These are phyloP conservation scores for Tetrao urogallus DNA, from an alignment of 2,113 vertebrate genomes.

Conservation along the genomic window DNA sequence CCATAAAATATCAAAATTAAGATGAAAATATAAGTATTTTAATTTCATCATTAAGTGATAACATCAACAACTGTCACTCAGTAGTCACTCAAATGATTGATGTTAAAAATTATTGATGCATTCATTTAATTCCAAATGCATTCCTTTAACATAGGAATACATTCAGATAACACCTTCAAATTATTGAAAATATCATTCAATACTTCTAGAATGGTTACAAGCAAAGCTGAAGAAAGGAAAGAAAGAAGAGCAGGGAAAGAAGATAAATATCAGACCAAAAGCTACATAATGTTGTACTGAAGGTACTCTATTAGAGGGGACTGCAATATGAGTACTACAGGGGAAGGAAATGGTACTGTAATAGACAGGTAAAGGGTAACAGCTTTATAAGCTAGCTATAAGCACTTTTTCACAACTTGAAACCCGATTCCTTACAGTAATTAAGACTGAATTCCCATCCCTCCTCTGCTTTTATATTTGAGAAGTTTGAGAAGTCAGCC, in stretches of 20 bases:
- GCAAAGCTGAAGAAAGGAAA: background rate
- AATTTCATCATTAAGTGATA: background rate
- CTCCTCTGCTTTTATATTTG: background rate
- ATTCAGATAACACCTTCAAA: background rate
- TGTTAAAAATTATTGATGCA: background rate
- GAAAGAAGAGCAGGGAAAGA: background rate
- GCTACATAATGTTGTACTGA: fast-evolving
- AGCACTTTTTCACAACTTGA: background rate
- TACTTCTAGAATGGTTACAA: background rate
- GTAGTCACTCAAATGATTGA: background rate
- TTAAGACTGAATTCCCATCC: background rate
- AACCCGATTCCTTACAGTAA: background rate
- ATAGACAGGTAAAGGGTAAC: background rate
- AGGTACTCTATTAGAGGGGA: background rate
- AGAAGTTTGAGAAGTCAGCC: background rate
- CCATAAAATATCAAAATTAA: background rate
- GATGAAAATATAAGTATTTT: background rate
- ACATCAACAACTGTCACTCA: background rate
- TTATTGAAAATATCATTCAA: background rate
- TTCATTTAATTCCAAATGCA: fast-evolving
- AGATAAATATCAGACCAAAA: background rate
- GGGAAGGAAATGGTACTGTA: background rate
- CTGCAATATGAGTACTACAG: background rate
- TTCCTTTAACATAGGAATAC: background rate
- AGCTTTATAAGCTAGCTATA: background rate